Conservation (phyloP, 2,113 vertebrate species). For the Gorsachius goisagi region DNA sequence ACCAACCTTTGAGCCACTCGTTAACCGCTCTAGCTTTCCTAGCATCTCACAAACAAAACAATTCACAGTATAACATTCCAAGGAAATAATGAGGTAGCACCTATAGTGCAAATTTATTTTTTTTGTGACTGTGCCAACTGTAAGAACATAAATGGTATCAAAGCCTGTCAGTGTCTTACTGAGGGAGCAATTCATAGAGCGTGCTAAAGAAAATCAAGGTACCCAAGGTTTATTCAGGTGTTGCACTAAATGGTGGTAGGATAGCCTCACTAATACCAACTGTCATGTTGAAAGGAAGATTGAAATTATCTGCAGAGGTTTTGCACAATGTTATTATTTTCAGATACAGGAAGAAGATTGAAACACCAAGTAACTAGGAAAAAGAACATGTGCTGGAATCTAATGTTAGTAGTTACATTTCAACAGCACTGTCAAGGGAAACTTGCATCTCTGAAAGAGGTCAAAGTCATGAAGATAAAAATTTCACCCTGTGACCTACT, state of each 20-base stretch:
- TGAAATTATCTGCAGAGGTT: too few species aligned
- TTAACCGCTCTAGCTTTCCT: too few species aligned
- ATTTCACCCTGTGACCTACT: not conserved
- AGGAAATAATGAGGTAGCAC: not conserved
- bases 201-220: not conserved
- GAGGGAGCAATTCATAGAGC: not conserved
- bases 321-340: not conserved
- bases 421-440: not conserved
- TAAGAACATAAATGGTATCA: not conserved
- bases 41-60: not conserved
- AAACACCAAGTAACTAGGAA: not conserved
- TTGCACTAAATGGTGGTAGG: not conserved
- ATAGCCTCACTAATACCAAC: not conserved
- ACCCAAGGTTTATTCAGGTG: not conserved
- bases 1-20: too few species aligned
- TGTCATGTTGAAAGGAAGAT: not conserved
- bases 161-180: not conserved
- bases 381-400: not conserved
- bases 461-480: not conserved
- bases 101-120: not conserved
- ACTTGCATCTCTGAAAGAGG: not conserved
- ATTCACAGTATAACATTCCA: not conserved
- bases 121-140: not conserved
- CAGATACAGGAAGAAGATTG: not conserved
- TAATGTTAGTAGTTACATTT: not conserved